phyloP scores from a whole-genome alignment of 2,888 invertebrate species.

The Leptarthrus brevirostris region DNA sequence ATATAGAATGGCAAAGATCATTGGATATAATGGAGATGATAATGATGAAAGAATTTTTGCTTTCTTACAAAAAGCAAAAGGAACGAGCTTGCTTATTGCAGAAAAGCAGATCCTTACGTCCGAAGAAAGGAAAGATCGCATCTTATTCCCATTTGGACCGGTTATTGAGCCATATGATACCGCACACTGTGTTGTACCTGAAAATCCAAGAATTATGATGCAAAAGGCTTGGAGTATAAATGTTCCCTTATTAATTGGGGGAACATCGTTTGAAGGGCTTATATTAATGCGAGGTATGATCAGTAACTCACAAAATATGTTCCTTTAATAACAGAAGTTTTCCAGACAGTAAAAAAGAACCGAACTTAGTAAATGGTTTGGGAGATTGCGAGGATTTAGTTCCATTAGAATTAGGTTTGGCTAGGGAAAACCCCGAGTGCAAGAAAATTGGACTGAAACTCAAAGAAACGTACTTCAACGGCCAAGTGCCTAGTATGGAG shows the following conservation, averaged over 20 bases:
- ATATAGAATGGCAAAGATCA: conserved; percentile 61
- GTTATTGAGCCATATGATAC: conserved; percentile 63
- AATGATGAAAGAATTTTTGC: conserved; percentile 63
- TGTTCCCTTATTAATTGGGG: conserved; percentile 64
- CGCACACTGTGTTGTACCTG: conserved; percentile 61
- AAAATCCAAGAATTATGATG: conserved; percentile 59
- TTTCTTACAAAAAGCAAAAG: conserved; percentile 63
- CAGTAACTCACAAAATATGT: background rate
- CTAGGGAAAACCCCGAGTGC: conserved; percentile 56
- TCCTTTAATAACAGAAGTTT: background rate
- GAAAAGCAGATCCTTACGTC: conserved; percentile 59
- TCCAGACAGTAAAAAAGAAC: conserved; percentile 57
- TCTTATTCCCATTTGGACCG: conserved; percentile 63
- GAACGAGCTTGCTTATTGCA: conserved; percentile 60
- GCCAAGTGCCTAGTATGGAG: conserved; percentile 51
- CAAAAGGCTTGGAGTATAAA: conserved; percentile 62
- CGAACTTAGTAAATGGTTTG: conserved; percentile 61
- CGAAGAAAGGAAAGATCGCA: conserved; percentile 61
- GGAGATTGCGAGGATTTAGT: conserved; percentile 60
- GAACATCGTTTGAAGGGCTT: conserved; percentile 64
- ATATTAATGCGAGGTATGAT: conserved; percentile 61
- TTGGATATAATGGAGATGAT: conserved; percentile 62
- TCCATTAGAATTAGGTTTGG: conserved; percentile 59
- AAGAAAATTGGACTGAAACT: conserved; percentile 58
- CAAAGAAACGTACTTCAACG: conserved; percentile 61